Evolutionary conservation across 1,140 invertebrate species (phyloP).

Genomic region (Homalodisca vitripennis): DNA sequence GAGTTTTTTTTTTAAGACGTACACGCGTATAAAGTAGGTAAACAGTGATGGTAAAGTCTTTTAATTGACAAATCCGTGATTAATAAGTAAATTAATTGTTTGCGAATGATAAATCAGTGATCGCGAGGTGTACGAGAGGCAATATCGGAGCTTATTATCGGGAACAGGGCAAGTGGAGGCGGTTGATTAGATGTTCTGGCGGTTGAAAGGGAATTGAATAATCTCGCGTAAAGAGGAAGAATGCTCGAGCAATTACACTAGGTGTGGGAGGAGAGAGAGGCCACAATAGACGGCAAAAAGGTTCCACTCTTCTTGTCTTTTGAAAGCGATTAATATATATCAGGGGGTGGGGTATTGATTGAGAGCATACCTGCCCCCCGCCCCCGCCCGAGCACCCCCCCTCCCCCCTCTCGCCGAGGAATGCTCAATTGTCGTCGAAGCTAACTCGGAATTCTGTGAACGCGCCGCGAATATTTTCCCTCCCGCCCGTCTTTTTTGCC

Average conservation of each 20-base stretch:
- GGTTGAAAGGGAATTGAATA: not conserved
- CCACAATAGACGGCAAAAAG: not conserved
- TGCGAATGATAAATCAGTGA: no score
- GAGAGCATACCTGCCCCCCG: not conserved
- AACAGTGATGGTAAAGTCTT: no score
- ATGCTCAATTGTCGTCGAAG: constrained; percentile 6
- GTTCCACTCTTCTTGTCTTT: not conserved
- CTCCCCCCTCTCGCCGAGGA: not conserved
- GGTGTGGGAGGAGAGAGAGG: not conserved
- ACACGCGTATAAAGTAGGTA: no score
- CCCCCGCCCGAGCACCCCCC: no score
- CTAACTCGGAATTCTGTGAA: not conserved
- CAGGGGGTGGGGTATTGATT: not conserved
- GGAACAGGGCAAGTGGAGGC: no score
- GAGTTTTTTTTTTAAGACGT: no score
- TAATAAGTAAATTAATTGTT: no score
- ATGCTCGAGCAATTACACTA: not conserved
- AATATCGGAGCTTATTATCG: no score
- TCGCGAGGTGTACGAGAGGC: no score
- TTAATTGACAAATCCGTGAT: no score
- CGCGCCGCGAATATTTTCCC: not conserved
- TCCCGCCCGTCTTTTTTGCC: not conserved
- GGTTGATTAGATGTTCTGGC: no score
- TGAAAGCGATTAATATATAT: constrained; percentile 9
- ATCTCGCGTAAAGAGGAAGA: not conserved